A percentile compares a stretch with the other conserved stretches of the same genome.
phyloP scores from a whole-genome alignment of 1,140 invertebrate species.

The Gonatopus flavifemur region DNA sequence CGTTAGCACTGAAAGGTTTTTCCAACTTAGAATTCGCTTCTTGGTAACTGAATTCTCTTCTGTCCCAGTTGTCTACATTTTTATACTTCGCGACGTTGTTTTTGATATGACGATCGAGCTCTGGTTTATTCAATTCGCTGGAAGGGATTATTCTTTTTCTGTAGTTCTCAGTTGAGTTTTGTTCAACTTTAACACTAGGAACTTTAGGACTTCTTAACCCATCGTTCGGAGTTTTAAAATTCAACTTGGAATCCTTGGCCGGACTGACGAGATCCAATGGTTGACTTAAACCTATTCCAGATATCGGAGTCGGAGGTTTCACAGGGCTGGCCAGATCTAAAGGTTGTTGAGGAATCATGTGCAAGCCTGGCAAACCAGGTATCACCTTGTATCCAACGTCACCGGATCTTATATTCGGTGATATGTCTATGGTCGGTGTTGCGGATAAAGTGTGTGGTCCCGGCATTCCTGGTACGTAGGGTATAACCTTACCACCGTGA shows the following conservation, averaged over 20 bases:
- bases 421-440: slow-evolving; percentile 51
- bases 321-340: slow-evolving; percentile 47
- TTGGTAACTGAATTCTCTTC: slow-evolving; percentile 23
- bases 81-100: slow-evolving; percentile 24
- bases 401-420: slow-evolving; percentile 27
- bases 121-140: slow-evolving; percentile 16
- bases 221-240: slow-evolving; percentile 27
- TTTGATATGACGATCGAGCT: slow-evolving; percentile 30
- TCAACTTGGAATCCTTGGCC: slow-evolving; percentile 31
- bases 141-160: slow-evolving; percentile 9
- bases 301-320: slow-evolving; percentile 26
- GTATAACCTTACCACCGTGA: slow-evolving; percentile 72
- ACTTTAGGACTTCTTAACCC: slow-evolving; percentile 31
- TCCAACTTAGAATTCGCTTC: slow-evolving; percentile 34
- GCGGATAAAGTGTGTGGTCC: slow-evolving; percentile 68
- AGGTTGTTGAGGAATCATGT: slow-evolving; percentile 44
- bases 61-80: slow-evolving; percentile 23
- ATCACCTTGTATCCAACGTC: slow-evolving; percentile 44
- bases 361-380: slow-evolving; percentile 39
- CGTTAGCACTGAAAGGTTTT: slow-evolving; percentile 22
- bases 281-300: slow-evolving; percentile 27
- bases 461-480: slow-evolving; percentile 83
- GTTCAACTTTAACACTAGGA: slow-evolving; percentile 24
- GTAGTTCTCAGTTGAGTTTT: slow-evolving; percentile 24
- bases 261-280: slow-evolving; percentile 42